These are phyloP conservation scores for Thecocarcelia acutangulata DNA, from an alignment of 2,888 invertebrate species.

Conservation along the genomic window DNA sequence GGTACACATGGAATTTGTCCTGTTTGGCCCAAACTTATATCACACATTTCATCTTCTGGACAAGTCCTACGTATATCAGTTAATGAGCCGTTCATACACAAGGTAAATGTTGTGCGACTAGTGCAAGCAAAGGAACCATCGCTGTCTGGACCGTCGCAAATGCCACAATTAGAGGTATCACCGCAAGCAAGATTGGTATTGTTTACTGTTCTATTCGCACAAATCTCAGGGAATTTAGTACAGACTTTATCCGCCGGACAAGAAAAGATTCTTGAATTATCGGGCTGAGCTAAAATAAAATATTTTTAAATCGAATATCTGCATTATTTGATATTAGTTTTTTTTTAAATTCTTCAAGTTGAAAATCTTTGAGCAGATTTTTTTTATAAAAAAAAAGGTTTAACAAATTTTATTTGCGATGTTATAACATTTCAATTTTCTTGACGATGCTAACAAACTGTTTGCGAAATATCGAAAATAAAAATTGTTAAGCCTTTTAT, in stretches of 20 bases:
- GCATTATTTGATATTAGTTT: no score
- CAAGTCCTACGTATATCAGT: slow-evolving; percentile 66
- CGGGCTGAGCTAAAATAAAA: slow-evolving; percentile 61
- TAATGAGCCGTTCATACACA: slow-evolving; percentile 62
- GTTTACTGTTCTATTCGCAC: slow-evolving; percentile 50
- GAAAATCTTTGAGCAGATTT: no score
- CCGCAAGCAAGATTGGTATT: slow-evolving; percentile 70
- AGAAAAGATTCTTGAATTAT: slow-evolving; percentile 11
- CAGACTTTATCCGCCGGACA: slow-evolving; percentile 74
- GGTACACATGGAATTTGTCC: slow-evolving; percentile 71
- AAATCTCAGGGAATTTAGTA: slow-evolving; percentile 64
- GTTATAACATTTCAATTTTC: no score
- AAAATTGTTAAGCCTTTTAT: no score
- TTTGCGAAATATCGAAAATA: no score
- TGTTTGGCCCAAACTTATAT: neutral
- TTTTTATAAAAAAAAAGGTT: no score
- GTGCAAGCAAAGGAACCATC: slow-evolving; percentile 72
- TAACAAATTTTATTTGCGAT: no score
- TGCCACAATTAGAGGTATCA: slow-evolving; percentile 70
- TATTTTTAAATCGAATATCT: no score
- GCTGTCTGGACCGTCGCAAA: slow-evolving; percentile 51
- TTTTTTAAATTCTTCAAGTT: no score
- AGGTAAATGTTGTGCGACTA: slow-evolving; percentile 72
- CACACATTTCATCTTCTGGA: slow-evolving; percentile 69
- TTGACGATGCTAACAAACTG: no score